Evolutionary conservation across 2,888 invertebrate species (phyloP), one percentile per base, ranked within the genome.

Genomic region (Epistrophe grossulariae): DNA sequence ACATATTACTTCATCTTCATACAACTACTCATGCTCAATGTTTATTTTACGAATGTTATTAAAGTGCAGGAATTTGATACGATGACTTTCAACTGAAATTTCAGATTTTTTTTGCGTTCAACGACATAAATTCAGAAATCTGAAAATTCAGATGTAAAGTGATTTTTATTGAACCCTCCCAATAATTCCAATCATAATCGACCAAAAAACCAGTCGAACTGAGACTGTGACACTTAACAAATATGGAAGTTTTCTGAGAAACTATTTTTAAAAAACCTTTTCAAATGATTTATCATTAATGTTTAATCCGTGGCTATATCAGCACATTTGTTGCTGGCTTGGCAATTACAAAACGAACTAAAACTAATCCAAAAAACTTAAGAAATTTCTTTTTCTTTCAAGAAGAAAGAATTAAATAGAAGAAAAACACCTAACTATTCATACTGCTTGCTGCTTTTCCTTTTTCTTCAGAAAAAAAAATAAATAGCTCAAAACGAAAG

Each of bases 231-330:
- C 82, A 79, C 78, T 84, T 79, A 57, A 28, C 74, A 64, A 84
- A 38, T 64, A 70, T 66, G 73, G 64, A 73, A 72, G 76, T 66
- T 72, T 72, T 87, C 31, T 68, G 31, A 38, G 48, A 60, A 77
- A 60, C 28, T 40, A 40, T 76, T 52, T 43, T 79, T 52, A 70
- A 35, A 83, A 31, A 82, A 79, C 59, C 70, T 57, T 55, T 45
- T 28, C 70, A 55, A 76, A 74, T 87, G 52, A 40, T 83, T 83
- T 87, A 83, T 83, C 79, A 87, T 79, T 79, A 68, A 64, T 76
- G 52, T 79, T 45, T 50, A 71, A 74, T 78, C 66, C 66, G 71
- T 62, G 52, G 71, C 52, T 71, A 83, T 64, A 87, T 76, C 50
- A 87, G 28, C 74, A 87, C 50, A 17, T 13, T 50, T 15, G 70